Conservation (phyloP, 2,113 vertebrate genomes). For the Aspiorhynchus laticeps region DNA sequence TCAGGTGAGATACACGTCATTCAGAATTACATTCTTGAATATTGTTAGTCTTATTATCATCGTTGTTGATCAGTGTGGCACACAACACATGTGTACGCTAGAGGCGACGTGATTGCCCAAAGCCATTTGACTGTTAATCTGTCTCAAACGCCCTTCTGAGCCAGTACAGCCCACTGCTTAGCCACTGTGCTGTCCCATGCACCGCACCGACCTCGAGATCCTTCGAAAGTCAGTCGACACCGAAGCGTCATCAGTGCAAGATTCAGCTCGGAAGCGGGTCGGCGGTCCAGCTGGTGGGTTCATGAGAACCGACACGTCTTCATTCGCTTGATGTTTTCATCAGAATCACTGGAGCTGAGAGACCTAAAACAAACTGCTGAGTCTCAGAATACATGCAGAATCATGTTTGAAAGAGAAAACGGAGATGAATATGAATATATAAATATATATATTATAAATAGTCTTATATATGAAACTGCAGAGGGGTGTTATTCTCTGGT, state of each 20-base stretch:
- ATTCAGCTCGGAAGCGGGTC: not conserved
- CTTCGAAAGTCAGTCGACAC: not conserved
- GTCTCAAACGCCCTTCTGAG: slow-evolving; percentile 27
- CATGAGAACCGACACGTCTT: slow-evolving; percentile 23
- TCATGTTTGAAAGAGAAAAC: slow-evolving; percentile 10
- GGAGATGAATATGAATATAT: slow-evolving; percentile 47
- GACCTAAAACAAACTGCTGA: not conserved
- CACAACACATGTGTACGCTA: slow-evolving; percentile 24
- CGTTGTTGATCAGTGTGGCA: slow-evolving; percentile 47
- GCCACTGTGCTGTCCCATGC: slow-evolving; percentile 27
- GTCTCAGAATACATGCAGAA: slow-evolving; percentile 24
- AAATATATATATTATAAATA: slow-evolving; percentile 59
- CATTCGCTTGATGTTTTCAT: slow-evolving; percentile 60
- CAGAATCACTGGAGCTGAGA: slow-evolving; percentile 25
- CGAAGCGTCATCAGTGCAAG: not conserved
- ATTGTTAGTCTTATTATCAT: slow-evolving; percentile 34
- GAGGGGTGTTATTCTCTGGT: slow-evolving; percentile 74
- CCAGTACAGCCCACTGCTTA: slow-evolving; percentile 29
- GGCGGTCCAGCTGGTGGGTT: slow-evolving; percentile 15
- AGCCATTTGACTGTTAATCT: slow-evolving; percentile 57
- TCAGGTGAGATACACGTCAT: slow-evolving; percentile 9
- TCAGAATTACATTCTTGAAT: slow-evolving; percentile 39
- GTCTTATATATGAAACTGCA: slow-evolving; percentile 45
- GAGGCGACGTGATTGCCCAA: slow-evolving; percentile 26
- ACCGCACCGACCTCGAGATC: not conserved